Percentiles rank a stretch among this genome's conserved stretches.
Evolutionary conservation across 2,797 vertebrate genomes (phyloP).

Genomic region (Malacoctenus gilli): DNA sequence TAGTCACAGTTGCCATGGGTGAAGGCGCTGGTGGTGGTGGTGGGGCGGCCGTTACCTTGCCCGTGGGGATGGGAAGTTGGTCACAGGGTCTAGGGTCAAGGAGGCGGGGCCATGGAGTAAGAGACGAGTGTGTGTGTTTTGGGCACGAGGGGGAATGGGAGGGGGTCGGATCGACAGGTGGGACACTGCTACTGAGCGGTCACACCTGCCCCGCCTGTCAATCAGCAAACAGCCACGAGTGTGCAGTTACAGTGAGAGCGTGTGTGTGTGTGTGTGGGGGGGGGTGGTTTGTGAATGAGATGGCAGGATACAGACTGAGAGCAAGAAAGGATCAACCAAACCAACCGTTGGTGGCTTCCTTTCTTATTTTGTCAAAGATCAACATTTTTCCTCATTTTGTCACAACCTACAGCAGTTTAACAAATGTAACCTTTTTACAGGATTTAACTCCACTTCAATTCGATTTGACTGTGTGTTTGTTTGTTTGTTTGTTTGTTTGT

Average conservation of each 20-base stretch:
- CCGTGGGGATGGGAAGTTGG: constrained; percentile 82
- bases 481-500: too few species aligned
- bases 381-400: too few species aligned
- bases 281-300: too few species aligned
- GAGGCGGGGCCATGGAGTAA: constrained; percentile 43
- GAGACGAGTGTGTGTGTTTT: constrained; percentile 29
- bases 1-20: constrained; percentile 62
- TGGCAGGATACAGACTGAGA: too few species aligned
- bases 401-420: too few species aligned
- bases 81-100: constrained; percentile 82
- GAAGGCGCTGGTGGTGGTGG: constrained; percentile 1
- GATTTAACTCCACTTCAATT: too few species aligned
- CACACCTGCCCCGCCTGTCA: constrained; percentile 85
- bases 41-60: constrained; percentile 48
- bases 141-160: constrained; percentile 52
- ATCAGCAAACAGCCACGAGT: constrained; percentile 68
- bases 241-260: constrained; percentile 36
- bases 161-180: constrained; percentile 82
- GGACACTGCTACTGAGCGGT: constrained; percentile 59
- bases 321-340: too few species aligned
- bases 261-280: too few species aligned
- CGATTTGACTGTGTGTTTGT: too few species aligned
- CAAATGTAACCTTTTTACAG: too few species aligned
- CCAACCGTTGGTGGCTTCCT: too few species aligned
- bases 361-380: too few species aligned